These are phyloP conservation scores for Drosophila incognita DNA, from an alignment of 2,888 invertebrate species.

Conservation along the genomic window DNA sequence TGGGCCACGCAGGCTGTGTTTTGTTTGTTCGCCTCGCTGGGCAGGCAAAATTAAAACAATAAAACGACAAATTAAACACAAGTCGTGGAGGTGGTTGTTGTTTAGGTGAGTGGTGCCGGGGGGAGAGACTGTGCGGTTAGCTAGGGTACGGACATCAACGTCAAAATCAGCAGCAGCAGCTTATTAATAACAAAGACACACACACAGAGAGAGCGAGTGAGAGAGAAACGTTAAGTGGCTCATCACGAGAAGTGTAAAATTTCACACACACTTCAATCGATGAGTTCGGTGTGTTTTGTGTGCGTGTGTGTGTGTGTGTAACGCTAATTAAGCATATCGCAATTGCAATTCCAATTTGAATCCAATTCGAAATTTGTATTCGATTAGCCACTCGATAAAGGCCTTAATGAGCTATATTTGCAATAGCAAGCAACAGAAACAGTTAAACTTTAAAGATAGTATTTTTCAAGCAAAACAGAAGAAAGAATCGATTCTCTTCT, in stretches of 20 bases:
- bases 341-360: conserved; percentile 21
- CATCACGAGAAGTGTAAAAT: conserved; percentile 63
- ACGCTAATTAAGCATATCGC: conserved; percentile 66
- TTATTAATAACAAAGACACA: conserved; percentile 70
- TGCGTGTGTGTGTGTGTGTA: conserved; percentile 24
- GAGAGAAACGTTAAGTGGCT: conserved; percentile 24
- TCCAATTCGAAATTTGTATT: neutral
- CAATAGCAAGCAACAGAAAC: neutral
- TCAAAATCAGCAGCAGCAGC: conserved; percentile 40
- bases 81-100: conserved; percentile 1
- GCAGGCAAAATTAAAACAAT: conserved; percentile 74
- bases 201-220: conserved; percentile 3
- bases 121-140: neutral
- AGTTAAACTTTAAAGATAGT: neutral
- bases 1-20: conserved; percentile 16
- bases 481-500: neutral
- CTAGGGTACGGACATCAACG: conserved; percentile 5
- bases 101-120: neutral
- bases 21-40: conserved; percentile 60
- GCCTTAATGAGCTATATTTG: neutral
- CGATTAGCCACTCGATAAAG: neutral
- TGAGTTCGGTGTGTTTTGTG: neutral
- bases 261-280: conserved; percentile 56
- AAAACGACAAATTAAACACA: conserved; percentile 74
- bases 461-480: neutral